A percentile compares a stretch with the other conserved stretches of the same genome.
Conservation (phyloP, 1,140 invertebrate genomes). For the Periplaneta americana region DNA sequence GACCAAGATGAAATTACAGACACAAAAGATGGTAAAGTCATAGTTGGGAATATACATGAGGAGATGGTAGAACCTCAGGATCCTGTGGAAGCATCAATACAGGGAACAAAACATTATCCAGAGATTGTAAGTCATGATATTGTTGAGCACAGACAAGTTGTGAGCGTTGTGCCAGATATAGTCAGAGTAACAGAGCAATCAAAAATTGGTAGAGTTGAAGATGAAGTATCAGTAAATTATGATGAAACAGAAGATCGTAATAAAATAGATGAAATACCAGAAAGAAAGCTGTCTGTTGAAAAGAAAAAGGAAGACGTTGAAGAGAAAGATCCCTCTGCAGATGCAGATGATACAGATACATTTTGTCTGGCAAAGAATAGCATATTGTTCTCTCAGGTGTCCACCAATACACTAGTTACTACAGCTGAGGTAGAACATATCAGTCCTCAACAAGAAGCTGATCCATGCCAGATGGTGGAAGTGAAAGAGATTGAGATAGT, state of each 20-base stretch:
- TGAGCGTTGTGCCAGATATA: not conserved
- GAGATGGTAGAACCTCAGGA: not conserved
- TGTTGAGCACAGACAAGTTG: not conserved
- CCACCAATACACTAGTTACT: slow-evolving; percentile 40
- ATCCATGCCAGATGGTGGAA: slow-evolving; percentile 46
- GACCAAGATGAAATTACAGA: not conserved
- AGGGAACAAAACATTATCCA: not conserved
- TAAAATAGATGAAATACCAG: not conserved
- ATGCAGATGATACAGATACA: slow-evolving; percentile 36
- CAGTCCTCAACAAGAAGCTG: slow-evolving; percentile 20
- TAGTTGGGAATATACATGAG: not conserved
- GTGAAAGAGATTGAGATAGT: slow-evolving; percentile 50
- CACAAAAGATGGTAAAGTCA: not conserved
- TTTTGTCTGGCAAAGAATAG: slow-evolving; percentile 58
- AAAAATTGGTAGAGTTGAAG: no score
- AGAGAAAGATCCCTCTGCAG: not conserved
- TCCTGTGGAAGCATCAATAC: not conserved
- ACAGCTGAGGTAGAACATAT: slow-evolving; percentile 18
- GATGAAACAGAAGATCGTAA: not conserved
- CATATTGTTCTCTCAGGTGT: slow-evolving; percentile 62
- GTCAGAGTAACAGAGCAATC: not conserved
- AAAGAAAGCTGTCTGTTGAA: not conserved
- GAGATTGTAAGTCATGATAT: not conserved
- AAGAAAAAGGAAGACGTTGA: not conserved
- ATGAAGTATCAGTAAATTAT: not conserved